Percentiles rank a stretch among this genome's conserved stretches.
Evolutionary conservation across 2,113 vertebrate species (phyloP).

Genomic region (Nothobranchius furzeri): DNA sequence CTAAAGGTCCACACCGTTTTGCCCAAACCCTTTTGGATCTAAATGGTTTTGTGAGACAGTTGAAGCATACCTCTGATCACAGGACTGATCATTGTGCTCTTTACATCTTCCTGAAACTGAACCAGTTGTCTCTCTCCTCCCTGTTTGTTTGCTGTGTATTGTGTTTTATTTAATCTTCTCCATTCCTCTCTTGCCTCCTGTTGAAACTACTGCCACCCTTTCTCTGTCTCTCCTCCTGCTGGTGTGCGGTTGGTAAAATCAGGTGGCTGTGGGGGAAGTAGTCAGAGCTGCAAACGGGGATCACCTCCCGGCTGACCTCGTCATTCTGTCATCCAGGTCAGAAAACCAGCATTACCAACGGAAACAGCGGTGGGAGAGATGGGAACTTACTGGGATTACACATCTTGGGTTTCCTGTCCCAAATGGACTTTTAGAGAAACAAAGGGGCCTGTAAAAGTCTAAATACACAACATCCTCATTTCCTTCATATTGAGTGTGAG

Average conservation of each 20-base stretch:
- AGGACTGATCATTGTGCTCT: constrained; percentile 27
- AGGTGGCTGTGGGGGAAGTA: constrained; percentile 98
- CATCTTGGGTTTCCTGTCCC: constrained; percentile 10
- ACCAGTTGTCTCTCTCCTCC: constrained; percentile 79
- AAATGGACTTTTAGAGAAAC: background rate
- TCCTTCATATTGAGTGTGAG: background rate
- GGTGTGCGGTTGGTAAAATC: constrained; percentile 84
- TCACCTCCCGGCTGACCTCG: constrained; percentile 98
- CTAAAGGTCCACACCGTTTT: too few relatives aligned
- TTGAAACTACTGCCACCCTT: constrained; percentile 60
- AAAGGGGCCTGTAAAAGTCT: constrained; percentile 1
- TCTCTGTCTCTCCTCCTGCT: constrained; percentile 82
- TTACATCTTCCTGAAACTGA: constrained; percentile 79
- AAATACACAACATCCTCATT: background rate
- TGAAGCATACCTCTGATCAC: constrained; percentile 60
- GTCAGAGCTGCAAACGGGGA: constrained; percentile 98
- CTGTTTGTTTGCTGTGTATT: constrained; percentile 47
- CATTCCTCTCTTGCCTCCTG: constrained; percentile 34
- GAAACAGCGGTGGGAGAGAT: constrained; percentile 76
- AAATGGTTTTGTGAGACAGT: constrained; percentile 84
- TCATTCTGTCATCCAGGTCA: constrained; percentile 99
- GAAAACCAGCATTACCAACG: constrained; percentile 69
- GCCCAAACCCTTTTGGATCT: constrained; percentile 48
- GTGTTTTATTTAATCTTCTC: constrained; percentile 11
- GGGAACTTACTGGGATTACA: constrained; percentile 11